Conservation (phyloP, 2,888 invertebrate species). For the Catonia carolina region DNA sequence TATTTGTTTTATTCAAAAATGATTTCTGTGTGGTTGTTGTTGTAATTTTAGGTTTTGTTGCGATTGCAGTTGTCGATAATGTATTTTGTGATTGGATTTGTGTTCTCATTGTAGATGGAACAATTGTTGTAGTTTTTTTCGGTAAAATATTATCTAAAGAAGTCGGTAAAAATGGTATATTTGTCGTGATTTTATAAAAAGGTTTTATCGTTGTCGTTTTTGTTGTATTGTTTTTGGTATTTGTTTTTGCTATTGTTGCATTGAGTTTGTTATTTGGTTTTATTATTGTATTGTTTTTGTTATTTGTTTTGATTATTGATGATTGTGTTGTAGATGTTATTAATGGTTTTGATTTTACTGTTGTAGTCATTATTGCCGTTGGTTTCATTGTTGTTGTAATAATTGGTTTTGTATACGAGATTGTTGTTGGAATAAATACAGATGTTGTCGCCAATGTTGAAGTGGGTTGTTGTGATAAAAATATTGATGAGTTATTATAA, state of each 20-base stretch:
- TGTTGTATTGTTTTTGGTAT: too few species aligned
- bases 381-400: constrained; percentile 6
- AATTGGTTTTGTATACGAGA: constrained; percentile 7
- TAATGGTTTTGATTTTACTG: neutral
- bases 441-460: neutral
- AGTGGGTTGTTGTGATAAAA: neutral
- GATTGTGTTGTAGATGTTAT: neutral
- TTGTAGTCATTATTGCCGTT: constrained; percentile 2
- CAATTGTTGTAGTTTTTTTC: too few species aligned
- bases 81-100: neutral
- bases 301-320: neutral
- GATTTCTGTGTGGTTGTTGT: too few species aligned
- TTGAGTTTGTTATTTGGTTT: too few species aligned
- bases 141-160: neutral
- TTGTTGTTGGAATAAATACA: neutral
- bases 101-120: neutral
- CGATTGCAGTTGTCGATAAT: neutral
- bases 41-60: too few species aligned
- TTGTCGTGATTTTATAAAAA: neutral
- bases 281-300: neutral
- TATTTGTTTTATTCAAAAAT: too few species aligned
- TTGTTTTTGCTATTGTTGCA: too few species aligned
- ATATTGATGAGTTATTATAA: neutral
- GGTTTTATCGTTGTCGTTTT: too few species aligned
- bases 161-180: constrained; percentile 4